Evolutionary conservation across 2,797 vertebrate genomes (phyloP).

Genomic region (Cichlasoma orientale): DNA sequence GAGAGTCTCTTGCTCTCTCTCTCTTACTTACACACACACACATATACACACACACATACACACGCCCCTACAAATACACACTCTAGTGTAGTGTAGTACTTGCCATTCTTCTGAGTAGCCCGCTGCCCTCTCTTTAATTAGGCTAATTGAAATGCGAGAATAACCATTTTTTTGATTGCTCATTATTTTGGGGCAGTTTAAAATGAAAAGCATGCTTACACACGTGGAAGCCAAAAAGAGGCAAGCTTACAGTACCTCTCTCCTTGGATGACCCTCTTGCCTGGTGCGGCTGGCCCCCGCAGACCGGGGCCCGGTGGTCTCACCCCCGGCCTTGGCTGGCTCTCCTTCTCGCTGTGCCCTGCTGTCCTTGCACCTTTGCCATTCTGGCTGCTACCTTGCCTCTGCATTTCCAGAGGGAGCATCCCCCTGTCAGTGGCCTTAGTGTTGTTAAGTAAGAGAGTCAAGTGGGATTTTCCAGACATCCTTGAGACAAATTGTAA

Average conservation of each 20-base stretch:
- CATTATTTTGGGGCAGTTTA: constrained; percentile 69
- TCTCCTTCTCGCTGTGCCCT: background rate
- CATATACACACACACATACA: constrained; percentile 18
- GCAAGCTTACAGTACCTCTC: background rate
- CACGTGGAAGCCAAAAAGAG: constrained; percentile 7
- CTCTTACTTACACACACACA: constrained; percentile 8
- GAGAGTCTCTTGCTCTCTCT: constrained; percentile 47
- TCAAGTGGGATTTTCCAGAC: constrained; percentile 49
- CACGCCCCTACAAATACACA: constrained; percentile 34
- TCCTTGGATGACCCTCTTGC: constrained; percentile 32
- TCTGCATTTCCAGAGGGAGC: constrained; percentile 16
- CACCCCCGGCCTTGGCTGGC: background rate
- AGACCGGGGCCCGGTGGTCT: background rate
- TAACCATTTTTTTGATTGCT: constrained; percentile 79
- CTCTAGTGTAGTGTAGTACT: constrained; percentile 16
- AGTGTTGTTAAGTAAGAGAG: constrained; percentile 41
- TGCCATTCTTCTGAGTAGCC: constrained; percentile 58
- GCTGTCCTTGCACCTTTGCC: constrained; percentile 3
- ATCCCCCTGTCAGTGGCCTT: background rate
- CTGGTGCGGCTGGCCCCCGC: background rate
- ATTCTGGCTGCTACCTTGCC: background rate
- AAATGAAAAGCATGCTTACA: constrained; percentile 57
- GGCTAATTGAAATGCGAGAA: constrained; percentile 80
- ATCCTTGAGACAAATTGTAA: constrained; percentile 57
- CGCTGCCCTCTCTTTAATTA: constrained; percentile 74